phyloP scores from a whole-genome alignment of 2,113 vertebrate species.

The Ochotona curzoniae region DNA sequence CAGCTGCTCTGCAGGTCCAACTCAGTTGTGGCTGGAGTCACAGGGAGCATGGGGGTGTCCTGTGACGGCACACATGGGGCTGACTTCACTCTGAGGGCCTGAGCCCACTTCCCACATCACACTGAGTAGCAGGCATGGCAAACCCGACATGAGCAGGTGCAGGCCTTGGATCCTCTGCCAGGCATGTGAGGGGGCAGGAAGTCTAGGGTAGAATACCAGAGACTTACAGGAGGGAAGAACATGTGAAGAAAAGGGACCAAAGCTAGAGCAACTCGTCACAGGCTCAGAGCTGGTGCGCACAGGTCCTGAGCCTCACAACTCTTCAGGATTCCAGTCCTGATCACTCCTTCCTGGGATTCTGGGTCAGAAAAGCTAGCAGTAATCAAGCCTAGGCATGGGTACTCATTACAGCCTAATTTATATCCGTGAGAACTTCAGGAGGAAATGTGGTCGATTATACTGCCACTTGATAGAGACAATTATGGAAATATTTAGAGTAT shows the following conservation, averaged over 20 bases:
- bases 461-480: not conserved
- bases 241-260: not conserved
- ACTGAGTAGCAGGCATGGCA: not conserved
- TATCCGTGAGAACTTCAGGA: slow-evolving; percentile 6
- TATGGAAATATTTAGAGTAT: not conserved
- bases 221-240: not conserved
- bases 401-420: not conserved
- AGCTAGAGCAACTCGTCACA: not conserved
- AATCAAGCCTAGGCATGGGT: not conserved
- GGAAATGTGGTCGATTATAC: not conserved
- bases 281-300: not conserved
- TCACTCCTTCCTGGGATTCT: not conserved
- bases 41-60: no score
- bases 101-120: not conserved
- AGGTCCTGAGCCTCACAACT: not conserved
- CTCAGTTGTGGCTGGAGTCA: not conserved
- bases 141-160: not conserved
- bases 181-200: not conserved
- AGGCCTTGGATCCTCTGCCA: not conserved
- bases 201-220: no score
- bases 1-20: not conserved
- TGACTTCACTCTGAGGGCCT: not conserved
- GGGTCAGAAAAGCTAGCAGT: slow-evolving; percentile 29
- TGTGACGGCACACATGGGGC: no score
- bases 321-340: not conserved